Evolutionary conservation across 2,888 invertebrate species (phyloP).

Genomic region (Melangyna quadrimaculata): DNA sequence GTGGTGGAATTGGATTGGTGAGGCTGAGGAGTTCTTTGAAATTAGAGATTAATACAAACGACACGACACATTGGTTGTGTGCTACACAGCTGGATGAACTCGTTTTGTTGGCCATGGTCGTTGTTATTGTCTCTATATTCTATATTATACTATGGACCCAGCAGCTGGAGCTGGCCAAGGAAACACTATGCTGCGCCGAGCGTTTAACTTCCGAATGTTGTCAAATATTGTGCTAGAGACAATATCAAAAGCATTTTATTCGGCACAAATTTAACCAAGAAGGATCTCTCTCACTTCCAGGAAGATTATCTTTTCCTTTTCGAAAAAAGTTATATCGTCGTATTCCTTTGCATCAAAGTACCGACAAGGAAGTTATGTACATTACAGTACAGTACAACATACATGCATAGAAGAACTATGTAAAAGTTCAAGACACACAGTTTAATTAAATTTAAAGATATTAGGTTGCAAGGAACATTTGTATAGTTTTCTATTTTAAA

Average conservation of each 20-base stretch:
- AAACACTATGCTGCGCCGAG: background rate
- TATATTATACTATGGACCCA: slow-evolving; percentile 4
- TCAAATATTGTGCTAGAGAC: slow-evolving; percentile 51
- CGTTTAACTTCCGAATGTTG: slow-evolving; percentile 57
- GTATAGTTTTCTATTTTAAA: background rate
- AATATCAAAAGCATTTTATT: slow-evolving; percentile 57
- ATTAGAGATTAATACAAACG: slow-evolving; percentile 61
- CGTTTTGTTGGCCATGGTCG: slow-evolving; percentile 35
- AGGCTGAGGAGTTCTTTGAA: slow-evolving; percentile 26
- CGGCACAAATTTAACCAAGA: slow-evolving; percentile 42
- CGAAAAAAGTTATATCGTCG: background rate
- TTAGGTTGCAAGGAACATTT: no score
- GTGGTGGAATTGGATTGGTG: background rate
- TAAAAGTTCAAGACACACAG: background rate
- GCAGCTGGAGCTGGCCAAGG: slow-evolving; percentile 5
- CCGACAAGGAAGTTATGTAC: background rate
- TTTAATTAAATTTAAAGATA: slow-evolving; percentile 24
- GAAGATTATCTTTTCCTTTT: slow-evolving; percentile 3
- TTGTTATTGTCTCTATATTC: slow-evolving; percentile 21
- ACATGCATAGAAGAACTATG: background rate
- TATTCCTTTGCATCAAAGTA: background rate
- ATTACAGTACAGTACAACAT: no score
- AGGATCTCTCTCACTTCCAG: slow-evolving; percentile 5
- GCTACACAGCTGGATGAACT: slow-evolving; percentile 20
- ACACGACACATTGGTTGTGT: slow-evolving; percentile 47